Evolutionary conservation across 1,140 invertebrate genomes (phyloP).

Genomic region (Pseudomyrmex gracilis): DNA sequence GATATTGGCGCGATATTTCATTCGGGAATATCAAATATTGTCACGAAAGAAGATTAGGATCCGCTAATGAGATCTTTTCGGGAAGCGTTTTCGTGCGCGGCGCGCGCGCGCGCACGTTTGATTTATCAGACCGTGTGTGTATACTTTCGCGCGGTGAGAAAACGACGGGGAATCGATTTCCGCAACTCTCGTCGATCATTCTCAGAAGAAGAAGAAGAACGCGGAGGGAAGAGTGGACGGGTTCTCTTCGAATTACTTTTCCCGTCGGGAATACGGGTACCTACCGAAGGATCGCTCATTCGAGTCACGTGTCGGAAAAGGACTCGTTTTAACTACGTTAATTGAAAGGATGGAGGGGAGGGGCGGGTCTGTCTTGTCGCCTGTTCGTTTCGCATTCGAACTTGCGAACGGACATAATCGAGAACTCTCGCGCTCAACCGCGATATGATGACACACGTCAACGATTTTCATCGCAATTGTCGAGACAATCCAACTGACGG

Average conservation of each 20-base stretch:
- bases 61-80: conserved; percentile 37
- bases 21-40: not conserved
- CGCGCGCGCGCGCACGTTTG: too few species aligned
- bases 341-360: conserved; percentile 51
- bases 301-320: conserved; percentile 33
- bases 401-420: not conserved
- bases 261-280: conserved; percentile 14
- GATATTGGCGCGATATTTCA: not conserved
- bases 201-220: conserved; percentile 22
- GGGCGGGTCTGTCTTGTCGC: not conserved
- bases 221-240: conserved; percentile 30
- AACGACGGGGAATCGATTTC: conserved; percentile 25
- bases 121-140: conserved; percentile 57
- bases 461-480: not conserved
- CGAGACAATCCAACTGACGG: not conserved
- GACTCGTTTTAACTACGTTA: conserved; percentile 49
- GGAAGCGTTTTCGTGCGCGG: not conserved
- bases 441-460: too few species aligned
- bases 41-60: not conserved
- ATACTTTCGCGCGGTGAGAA: conserved; percentile 7
- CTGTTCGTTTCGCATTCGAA: conserved; percentile 2
- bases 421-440: not conserved
- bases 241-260: conserved; percentile 3
- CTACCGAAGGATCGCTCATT: conserved; percentile 17
- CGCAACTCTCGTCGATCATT: conserved; percentile 50